These are phyloP conservation scores for Trochalopteron elliotii DNA, from an alignment of 2,113 vertebrate genomes.

Conservation along the genomic window DNA sequence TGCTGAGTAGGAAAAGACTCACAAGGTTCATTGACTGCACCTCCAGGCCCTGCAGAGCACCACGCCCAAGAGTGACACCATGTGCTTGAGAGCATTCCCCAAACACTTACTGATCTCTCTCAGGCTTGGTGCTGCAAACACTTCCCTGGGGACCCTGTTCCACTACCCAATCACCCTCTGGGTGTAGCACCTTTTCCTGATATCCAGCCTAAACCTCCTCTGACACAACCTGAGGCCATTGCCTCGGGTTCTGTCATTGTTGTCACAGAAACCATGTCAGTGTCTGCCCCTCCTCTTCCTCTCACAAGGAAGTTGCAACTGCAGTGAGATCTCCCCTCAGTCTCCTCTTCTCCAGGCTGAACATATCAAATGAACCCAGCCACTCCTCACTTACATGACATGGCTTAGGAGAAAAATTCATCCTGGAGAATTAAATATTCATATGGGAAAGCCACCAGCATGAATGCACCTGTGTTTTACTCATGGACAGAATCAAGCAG, in stretches of 20 bases:
- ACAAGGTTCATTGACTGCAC: background rate
- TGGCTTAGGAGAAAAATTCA: background rate
- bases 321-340: background rate
- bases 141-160: background rate
- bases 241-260: rapidly evolving
- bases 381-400: background rate
- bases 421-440: background rate
- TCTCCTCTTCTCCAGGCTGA: background rate
- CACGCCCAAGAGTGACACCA: too few species aligned
- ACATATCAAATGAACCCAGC: rapidly evolving
- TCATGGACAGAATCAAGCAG: background rate
- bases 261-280: background rate
- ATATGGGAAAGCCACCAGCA: background rate
- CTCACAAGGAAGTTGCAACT: rapidly evolving
- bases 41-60: background rate
- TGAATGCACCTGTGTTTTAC: background rate
- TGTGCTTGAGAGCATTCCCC: background rate
- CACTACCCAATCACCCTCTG: too few species aligned
- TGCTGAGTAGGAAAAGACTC: background rate
- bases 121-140: background rate
- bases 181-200: background rate
- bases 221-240: background rate
- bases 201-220: rapidly evolving
- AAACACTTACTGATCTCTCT: background rate
- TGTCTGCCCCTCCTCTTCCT: background rate